Percentiles rank a stretch among this genome's conserved stretches.
These are phyloP conservation scores for Acanthisitta chloris DNA, from an alignment of 2,113 vertebrate species.

Conservation along the genomic window DNA sequence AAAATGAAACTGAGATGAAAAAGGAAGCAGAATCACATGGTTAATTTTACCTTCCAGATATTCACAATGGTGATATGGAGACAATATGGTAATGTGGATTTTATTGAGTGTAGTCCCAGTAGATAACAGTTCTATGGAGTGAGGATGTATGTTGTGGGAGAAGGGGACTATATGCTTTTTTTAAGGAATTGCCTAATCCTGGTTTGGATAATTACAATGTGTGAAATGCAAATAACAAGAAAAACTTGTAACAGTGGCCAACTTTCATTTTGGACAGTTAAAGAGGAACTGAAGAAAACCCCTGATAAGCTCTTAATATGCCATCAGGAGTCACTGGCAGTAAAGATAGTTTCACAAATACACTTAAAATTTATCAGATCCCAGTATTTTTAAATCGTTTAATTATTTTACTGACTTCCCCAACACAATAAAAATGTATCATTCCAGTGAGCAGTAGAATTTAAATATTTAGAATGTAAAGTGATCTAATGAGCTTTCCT, in stretches of 20 bases:
- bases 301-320: background rate
- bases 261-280: background rate
- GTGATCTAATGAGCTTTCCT: background rate
- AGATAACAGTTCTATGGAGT: background rate
- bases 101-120: background rate
- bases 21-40: background rate
- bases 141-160: background rate
- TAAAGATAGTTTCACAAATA: background rate
- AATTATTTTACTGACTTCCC: background rate
- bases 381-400: background rate
- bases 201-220: background rate
- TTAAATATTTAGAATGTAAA: background rate
- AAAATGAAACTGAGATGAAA: background rate
- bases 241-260: background rate
- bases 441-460: background rate
- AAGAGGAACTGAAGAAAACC: background rate
- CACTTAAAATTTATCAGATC: background rate
- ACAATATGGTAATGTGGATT: background rate
- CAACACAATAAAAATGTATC: background rate
- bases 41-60: background rate
- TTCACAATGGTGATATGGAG: background rate
- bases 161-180: fast-evolving
- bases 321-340: background rate
- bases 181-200: background rate
- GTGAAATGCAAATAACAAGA: background rate